These are phyloP conservation scores for Carposina sasakii DNA, from an alignment of 1,140 invertebrate genomes.

Conservation along the genomic window DNA sequence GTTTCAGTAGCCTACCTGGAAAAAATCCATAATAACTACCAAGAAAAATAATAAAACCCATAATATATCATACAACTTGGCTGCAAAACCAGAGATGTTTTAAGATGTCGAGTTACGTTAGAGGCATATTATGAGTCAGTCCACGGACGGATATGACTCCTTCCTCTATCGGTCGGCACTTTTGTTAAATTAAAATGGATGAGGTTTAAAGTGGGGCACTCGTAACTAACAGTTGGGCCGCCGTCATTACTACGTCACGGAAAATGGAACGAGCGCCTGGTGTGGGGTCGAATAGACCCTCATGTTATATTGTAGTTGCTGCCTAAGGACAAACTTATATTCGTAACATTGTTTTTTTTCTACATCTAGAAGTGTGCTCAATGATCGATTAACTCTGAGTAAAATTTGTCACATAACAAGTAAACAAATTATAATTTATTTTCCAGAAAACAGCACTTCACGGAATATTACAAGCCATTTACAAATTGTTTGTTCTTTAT, in stretches of 20 bases:
- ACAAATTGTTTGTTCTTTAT: no score
- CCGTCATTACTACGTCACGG: slow-evolving; percentile 28
- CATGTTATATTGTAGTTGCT: no score
- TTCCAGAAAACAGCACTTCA: neutral
- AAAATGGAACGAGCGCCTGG: neutral
- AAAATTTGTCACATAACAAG: no score
- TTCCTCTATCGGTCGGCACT: slow-evolving; percentile 70
- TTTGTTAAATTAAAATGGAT: slow-evolving; percentile 72
- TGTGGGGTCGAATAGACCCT: neutral
- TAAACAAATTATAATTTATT: neutral
- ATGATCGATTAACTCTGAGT: neutral
- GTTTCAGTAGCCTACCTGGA: no score
- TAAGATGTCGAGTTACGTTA: no score
- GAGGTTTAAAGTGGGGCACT: slow-evolving; percentile 68
- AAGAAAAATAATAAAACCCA: no score
- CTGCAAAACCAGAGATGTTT: no score
- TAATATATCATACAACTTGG: no score
- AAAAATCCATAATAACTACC: no score
- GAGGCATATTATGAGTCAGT: no score
- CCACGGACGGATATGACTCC: slow-evolving; percentile 60
- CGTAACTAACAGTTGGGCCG: slow-evolving; percentile 65
- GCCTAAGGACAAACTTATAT: neutral
- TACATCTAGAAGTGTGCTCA: neutral
- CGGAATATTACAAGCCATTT: no score
- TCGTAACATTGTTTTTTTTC: neutral